Conservation (phyloP, 2,113 vertebrate genomes). For the Calypte anna region DNA sequence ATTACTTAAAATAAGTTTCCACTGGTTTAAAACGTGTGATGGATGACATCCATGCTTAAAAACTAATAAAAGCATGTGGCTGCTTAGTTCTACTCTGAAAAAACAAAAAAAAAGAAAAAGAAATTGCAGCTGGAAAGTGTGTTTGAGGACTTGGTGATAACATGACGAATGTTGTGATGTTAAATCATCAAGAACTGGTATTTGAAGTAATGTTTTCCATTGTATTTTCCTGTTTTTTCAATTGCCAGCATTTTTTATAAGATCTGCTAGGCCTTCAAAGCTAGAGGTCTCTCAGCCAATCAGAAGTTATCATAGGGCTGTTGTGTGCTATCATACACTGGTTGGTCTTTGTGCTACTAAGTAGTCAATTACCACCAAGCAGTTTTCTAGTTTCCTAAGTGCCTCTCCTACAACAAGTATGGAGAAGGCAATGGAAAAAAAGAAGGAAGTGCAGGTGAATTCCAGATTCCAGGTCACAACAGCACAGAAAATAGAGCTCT, state of each 20-base stretch:
- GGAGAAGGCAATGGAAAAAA: not conserved
- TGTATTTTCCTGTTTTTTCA: not conserved
- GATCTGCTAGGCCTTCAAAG: not conserved
- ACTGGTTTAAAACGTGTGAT: not conserved
- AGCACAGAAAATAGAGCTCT: not conserved
- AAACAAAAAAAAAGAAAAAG: not conserved
- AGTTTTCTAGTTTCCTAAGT: not conserved
- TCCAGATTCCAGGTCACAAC: not conserved
- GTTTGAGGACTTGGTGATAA: not conserved
- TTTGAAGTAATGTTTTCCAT: not conserved
- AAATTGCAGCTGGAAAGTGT: not conserved
- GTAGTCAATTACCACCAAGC: not conserved
- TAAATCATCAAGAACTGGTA: not conserved
- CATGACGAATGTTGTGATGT: not conserved
- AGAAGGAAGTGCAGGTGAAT: not conserved
- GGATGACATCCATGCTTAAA: not conserved
- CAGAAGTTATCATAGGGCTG: not conserved
- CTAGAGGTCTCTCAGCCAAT: not conserved
- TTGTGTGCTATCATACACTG: not conserved
- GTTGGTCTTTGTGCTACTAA: not conserved
- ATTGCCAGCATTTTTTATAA: not conserved
- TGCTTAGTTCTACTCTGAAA: not conserved
- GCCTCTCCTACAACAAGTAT: not conserved
- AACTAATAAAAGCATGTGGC: not conserved
- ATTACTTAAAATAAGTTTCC: not conserved